phyloP scores from a whole-genome alignment of 1,140 invertebrate species.

The Tribolium madens region DNA sequence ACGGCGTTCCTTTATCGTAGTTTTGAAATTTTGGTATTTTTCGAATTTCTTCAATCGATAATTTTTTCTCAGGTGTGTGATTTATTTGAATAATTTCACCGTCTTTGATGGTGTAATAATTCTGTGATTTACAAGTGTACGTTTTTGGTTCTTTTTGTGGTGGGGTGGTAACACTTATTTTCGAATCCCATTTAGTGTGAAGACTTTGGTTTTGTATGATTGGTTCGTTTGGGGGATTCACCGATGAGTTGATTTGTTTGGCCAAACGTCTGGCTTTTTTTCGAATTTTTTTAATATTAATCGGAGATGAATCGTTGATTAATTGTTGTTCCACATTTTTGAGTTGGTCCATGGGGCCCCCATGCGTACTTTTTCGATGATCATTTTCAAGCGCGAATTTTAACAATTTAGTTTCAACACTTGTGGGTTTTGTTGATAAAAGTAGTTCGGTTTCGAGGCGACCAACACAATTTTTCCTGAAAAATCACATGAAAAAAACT shows the following conservation, averaged over 20 bases:
- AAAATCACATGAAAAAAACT: too few species aligned
- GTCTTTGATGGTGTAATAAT: constrained; percentile 64
- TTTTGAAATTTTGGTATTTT: constrained; percentile 68
- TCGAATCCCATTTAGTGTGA: constrained; percentile 53
- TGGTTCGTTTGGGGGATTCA: neutral
- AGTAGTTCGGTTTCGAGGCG: constrained; percentile 6
- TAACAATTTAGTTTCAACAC: constrained; percentile 57
- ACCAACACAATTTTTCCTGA: neutral
- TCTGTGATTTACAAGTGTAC: constrained; percentile 59
- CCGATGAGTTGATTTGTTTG: constrained; percentile 44
- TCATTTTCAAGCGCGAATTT: constrained; percentile 58
- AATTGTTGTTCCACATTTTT: constrained; percentile 60
- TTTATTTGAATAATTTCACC: constrained; percentile 62
- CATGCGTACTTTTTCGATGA: neutral
- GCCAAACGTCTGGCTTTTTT: constrained; percentile 50
- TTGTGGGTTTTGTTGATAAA: constrained; percentile 57
- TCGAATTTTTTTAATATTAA: constrained; percentile 52
- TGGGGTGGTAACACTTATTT: constrained; percentile 3
- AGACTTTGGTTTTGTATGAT: neutral
- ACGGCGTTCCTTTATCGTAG: constrained; percentile 66
- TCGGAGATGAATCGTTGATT: constrained; percentile 50
- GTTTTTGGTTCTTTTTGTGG: constrained; percentile 51
- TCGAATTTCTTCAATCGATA: constrained; percentile 66
- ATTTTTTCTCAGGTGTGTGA: neutral
- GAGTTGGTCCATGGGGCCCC: constrained; percentile 61